Evolutionary conservation across 2,888 invertebrate species (phyloP), one percentile per base, ranked within the genome.

Genomic region (Pantelozetes paolii): DNA sequence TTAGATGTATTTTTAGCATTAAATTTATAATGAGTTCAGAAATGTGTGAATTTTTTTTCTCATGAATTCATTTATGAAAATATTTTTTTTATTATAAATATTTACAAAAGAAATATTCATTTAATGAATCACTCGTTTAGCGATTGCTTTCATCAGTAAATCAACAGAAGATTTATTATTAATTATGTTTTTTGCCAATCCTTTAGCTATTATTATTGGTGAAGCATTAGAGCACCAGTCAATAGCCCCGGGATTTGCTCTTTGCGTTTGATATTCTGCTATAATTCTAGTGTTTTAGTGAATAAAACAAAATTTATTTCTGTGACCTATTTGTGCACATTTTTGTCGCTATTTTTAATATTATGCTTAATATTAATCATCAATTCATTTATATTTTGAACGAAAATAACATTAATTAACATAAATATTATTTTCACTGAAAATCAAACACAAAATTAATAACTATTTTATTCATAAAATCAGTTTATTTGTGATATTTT

Each of bases 141-240:
- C 15, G 36, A 8, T 36, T 36, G 36, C 36, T 48, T 48, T 15
- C 48, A 48, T n/a, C 48, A 48, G 9, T 36, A 9, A 18, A 50
- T n/a, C 50, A 50, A 50, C 15, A 50, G 5, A 20, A 50, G 50
- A 50, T 50, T 50, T 50, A 50, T 50, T 50, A 50, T 50, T 50
- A 50, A 50, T 50, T 50, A 20, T n/a, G 5, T 9, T 20, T n/a
- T 50, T n/a, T n/a, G 50, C 15, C 50, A 50, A 50, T 50, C 20
- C 15, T 50, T 50, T 50, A n/a, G 8, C 5, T 50, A 50, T 50
- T n/a, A 9, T 42, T 11, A 15, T 42, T 42, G 45, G 45, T 42
- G 45, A n/a, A 11, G 45, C 50, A 50, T 50, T 50, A 50, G 50
- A 50, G 50, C 50, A 50, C 50, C 5, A 50, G 20, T 50, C 50